A percentile compares a stretch with the other conserved stretches of the same genome.
These are phyloP conservation scores for Dasysyrphus albostriatus DNA, from an alignment of 2,888 invertebrate genomes.

Conservation along the genomic window DNA sequence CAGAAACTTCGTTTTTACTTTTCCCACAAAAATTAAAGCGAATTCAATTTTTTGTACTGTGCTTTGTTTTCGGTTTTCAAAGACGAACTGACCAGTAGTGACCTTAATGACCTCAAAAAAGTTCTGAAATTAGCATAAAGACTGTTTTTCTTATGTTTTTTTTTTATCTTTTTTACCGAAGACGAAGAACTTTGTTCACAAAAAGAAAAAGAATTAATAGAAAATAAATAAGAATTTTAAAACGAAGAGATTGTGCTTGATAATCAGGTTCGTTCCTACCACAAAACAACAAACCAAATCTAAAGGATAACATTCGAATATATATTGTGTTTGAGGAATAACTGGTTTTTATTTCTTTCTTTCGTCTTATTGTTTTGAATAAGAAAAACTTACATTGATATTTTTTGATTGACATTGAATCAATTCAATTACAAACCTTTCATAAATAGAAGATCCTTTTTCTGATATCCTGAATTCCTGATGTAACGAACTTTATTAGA, in stretches of 20 bases:
- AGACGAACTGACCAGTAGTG: constrained; percentile 68
- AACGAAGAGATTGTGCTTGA: constrained; percentile 30
- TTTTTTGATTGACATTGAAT: constrained; percentile 71
- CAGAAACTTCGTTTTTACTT: constrained; percentile 27
- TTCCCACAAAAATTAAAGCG: constrained; percentile 72
- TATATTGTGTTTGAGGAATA: background rate
- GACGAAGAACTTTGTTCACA: background rate
- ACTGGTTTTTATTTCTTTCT: constrained; percentile 42
- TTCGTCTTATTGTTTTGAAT: background rate
- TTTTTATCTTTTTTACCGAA: background rate
- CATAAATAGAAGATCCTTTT: constrained; percentile 16
- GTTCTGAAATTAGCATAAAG: constrained; percentile 58
- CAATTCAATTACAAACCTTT: constrained; percentile 46
- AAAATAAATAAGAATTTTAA: constrained; percentile 68
- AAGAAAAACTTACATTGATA: constrained; percentile 42
- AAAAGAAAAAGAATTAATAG: constrained; percentile 66
- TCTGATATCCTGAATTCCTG: background rate
- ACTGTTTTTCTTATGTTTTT: constrained; percentile 18
- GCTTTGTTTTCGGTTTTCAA: constrained; percentile 28
- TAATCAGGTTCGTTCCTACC: constrained; percentile 62
- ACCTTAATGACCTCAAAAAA: constrained; percentile 75
- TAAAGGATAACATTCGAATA: constrained; percentile 60
- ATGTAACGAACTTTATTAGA: constrained; percentile 46
- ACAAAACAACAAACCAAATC: constrained; percentile 65
- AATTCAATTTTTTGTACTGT: constrained; percentile 25